These are phyloP conservation scores for Drosophila ercepeae DNA, from an alignment of 1,140 invertebrate species.

Conservation along the genomic window DNA sequence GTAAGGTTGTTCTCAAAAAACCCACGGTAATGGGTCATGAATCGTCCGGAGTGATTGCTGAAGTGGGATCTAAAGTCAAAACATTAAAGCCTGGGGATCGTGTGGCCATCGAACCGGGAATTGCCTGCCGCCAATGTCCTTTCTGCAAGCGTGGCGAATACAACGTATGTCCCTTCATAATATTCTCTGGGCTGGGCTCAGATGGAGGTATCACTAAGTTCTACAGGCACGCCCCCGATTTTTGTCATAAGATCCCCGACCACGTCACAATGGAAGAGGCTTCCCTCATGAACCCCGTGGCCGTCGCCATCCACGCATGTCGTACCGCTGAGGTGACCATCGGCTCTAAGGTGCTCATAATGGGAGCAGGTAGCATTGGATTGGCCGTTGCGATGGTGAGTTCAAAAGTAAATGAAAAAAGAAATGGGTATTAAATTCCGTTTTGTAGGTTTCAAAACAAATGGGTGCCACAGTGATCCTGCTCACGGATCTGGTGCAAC, in stretches of 20 bases:
- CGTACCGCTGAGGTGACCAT: slow-evolving; percentile 89
- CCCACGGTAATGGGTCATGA: slow-evolving; percentile 97
- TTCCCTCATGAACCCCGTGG: slow-evolving; percentile 95
- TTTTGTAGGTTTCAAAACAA: slow-evolving; percentile 88
- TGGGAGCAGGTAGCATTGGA: slow-evolving; percentile 97
- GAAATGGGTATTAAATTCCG: too few relatives aligned
- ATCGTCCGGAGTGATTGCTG: slow-evolving; percentile 88
- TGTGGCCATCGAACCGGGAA: slow-evolving; percentile 96
- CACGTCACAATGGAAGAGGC: slow-evolving; percentile 96
- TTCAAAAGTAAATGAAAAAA: neutral
- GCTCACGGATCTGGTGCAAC: slow-evolving; percentile 92
- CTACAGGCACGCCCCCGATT: slow-evolving; percentile 96
- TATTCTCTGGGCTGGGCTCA: slow-evolving; percentile 96
- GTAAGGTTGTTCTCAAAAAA: slow-evolving; percentile 90
- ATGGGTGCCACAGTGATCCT: slow-evolving; percentile 94
- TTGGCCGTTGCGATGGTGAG: slow-evolving; percentile 90
- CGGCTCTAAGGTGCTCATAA: slow-evolving; percentile 92
- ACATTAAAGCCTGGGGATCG: slow-evolving; percentile 92
- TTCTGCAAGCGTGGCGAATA: slow-evolving; percentile 95
- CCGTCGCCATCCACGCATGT: slow-evolving; percentile 96
- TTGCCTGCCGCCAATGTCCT: slow-evolving; percentile 93
- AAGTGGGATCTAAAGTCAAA: slow-evolving; percentile 89
- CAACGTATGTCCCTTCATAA: slow-evolving; percentile 94
- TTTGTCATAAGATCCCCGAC: slow-evolving; percentile 97
- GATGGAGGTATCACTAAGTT: slow-evolving; percentile 94